Evolutionary conservation across 2,888 invertebrate species (phyloP).

Genomic region (Drosophila histrio): DNA sequence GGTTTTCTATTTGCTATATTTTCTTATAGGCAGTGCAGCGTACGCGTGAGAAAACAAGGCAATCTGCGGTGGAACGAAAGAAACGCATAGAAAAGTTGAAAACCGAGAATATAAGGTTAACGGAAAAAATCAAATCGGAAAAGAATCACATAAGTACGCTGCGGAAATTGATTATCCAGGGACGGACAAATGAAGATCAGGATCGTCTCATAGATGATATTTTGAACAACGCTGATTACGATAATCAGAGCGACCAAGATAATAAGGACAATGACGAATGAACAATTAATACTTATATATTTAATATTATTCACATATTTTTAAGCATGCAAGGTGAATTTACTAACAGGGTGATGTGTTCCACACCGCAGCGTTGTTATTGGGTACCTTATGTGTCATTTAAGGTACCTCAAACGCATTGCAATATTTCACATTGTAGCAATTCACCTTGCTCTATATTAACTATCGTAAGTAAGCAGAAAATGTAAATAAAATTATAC

Average conservation of each 20-base stretch:
- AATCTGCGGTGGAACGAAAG: constrained; percentile 81
- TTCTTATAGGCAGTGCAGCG: constrained; percentile 81
- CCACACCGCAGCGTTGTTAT: no score
- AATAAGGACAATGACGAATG: constrained; percentile 62
- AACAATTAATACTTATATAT: constrained; percentile 63
- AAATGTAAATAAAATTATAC: constrained; percentile 34
- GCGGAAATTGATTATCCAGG: constrained; percentile 73
- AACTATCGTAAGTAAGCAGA: constrained; percentile 80
- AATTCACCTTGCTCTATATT: no score
- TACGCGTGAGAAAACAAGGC: constrained; percentile 82
- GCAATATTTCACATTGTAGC: no score
- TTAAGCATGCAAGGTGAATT: constrained; percentile 42
- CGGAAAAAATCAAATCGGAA: constrained; percentile 70
- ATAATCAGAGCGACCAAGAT: constrained; percentile 62
- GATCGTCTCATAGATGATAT: constrained; percentile 74
- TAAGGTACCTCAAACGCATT: no score
- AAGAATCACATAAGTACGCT: constrained; percentile 74
- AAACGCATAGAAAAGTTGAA: constrained; percentile 77
- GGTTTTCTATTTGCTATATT: constrained; percentile 28
- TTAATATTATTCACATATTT: constrained; percentile 71
- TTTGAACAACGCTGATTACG: constrained; percentile 66
- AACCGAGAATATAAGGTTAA: constrained; percentile 71
- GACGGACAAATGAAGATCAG: constrained; percentile 67
- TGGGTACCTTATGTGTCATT: no score
- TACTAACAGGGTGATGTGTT: no score